These are phyloP conservation scores for Prunella fulvescens DNA, from an alignment of 2,113 vertebrate genomes.

Conservation along the genomic window DNA sequence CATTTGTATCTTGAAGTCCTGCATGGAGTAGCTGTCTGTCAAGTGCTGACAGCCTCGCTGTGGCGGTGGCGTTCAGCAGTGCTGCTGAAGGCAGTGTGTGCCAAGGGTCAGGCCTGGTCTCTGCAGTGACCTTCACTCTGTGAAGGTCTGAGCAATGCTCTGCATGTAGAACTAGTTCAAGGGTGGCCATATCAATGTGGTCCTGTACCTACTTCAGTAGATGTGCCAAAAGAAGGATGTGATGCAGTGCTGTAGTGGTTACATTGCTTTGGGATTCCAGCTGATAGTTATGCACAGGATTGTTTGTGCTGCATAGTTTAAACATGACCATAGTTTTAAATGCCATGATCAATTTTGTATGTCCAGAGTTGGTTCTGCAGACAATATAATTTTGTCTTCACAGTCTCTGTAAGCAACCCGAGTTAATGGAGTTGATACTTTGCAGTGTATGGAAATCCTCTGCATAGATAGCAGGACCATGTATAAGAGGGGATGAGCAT, in stretches of 20 bases:
- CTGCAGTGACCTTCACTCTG: not conserved
- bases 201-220: not conserved
- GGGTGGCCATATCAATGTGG: rapidly evolving
- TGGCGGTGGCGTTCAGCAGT: rapidly evolving
- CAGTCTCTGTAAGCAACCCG: rapidly evolving
- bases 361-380: not conserved
- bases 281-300: rapidly evolving
- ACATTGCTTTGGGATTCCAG: not conserved
- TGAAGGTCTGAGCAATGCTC: not conserved
- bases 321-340: not conserved
- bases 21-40: not conserved
- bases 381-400: not conserved
- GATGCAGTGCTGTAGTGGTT: not conserved
- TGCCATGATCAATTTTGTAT: not conserved
- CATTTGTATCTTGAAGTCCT: not conserved
- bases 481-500: not conserved
- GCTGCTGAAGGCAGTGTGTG: not conserved
- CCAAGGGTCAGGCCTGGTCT: rapidly evolving
- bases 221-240: not conserved
- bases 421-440: not conserved
- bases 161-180: not conserved
- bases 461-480: not conserved
- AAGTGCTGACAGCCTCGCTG: rapidly evolving
- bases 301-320: not conserved
- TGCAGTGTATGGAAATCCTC: not conserved